A percentile compares a stretch with the other conserved stretches of the same genome.
These are phyloP conservation scores for Heliconius hortense DNA, from an alignment of 2,888 invertebrate species.

Conservation along the genomic window DNA sequence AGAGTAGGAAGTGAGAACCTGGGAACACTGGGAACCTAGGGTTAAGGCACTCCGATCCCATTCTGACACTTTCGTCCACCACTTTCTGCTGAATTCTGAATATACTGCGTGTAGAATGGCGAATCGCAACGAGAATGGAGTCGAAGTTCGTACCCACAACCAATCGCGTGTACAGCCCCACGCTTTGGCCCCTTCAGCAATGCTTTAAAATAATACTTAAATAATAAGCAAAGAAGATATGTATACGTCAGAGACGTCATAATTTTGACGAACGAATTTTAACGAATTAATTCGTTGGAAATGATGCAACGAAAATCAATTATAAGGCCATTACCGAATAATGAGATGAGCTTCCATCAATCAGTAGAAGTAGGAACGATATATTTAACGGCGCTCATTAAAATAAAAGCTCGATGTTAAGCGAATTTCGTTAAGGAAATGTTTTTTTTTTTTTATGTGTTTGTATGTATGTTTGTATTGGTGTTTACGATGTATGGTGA, in stretches of 20 bases:
- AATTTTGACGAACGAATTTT: constrained; percentile 20
- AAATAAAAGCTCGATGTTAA: constrained; percentile 35
- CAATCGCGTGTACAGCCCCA: neutral
- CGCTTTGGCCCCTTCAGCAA: neutral
- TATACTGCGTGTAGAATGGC: neutral
- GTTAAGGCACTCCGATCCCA: neutral
- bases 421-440: constrained; percentile 1
- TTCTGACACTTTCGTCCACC: neutral
- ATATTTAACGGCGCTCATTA: constrained; percentile 44
- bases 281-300: constrained; percentile 15
- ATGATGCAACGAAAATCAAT: constrained; percentile 25
- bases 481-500: neutral
- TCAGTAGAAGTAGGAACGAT: constrained; percentile 43
- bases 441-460: neutral
- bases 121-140: neutral
- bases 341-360: constrained; percentile 42
- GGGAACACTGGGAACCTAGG: neutral
- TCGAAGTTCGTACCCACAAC: neutral
- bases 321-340: constrained; percentile 32
- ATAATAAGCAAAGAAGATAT: neutral
- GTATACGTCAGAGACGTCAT: constrained; percentile 1
- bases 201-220: neutral
- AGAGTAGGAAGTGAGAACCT: too few species aligned
- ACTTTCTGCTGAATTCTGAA: neutral
- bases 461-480: neutral